Conservation (phyloP, 2,797 vertebrate species). For the Anableps anableps region DNA sequence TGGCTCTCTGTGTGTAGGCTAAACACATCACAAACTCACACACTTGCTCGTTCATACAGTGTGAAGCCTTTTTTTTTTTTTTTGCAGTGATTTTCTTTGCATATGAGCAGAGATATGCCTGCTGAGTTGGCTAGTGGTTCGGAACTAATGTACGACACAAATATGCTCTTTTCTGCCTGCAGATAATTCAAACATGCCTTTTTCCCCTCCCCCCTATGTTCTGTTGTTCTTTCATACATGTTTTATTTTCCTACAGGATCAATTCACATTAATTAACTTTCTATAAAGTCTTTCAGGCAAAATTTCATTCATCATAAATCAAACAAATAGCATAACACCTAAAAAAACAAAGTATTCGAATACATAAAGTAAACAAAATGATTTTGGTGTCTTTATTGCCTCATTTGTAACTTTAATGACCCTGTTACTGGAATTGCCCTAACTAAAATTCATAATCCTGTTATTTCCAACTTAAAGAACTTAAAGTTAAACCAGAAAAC, state of each 20-base stretch:
- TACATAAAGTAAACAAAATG: neutral
- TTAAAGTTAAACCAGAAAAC: neutral
- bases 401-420: neutral
- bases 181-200: conserved; percentile 49
- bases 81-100: conserved; percentile 36
- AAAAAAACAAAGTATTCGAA: neutral
- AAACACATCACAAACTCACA: conserved; percentile 11
- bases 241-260: neutral
- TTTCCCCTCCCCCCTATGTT: neutral
- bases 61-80: conserved; percentile 34
- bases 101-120: conserved; percentile 49
- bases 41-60: conserved; percentile 20
- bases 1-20: conserved; percentile 28
- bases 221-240: conserved; percentile 17
- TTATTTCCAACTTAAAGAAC: neutral
- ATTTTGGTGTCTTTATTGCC: neutral
- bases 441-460: neutral
- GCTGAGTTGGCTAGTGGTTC: conserved; percentile 53
- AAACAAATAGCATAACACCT: neutral
- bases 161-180: conserved; percentile 60
- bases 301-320: neutral
- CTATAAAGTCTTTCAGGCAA: neutral
- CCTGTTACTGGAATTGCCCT: neutral
- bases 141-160: conserved; percentile 58
- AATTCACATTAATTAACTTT: neutral